phyloP scores from a whole-genome alignment of 2,797 vertebrate species.

The Euphonia xanthogaster region DNA sequence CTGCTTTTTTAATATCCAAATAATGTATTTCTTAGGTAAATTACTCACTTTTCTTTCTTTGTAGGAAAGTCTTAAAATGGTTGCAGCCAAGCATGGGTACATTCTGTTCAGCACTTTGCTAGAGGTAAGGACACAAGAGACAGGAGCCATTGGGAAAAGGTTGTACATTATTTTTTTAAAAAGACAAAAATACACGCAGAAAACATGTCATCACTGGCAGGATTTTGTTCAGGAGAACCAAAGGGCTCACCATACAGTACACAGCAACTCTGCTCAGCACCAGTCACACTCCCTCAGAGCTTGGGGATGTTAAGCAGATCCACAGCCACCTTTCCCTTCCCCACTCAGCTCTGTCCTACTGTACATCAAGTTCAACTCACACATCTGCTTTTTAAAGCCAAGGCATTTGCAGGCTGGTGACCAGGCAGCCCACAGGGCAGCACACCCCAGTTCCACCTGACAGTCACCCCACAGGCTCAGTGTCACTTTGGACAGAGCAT shows the following conservation, averaged over 20 bases:
- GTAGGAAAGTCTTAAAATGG: conserved; percentile 81
- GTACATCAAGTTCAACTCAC: neutral
- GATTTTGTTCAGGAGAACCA: neutral
- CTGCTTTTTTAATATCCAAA: neutral
- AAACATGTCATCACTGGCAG: no score
- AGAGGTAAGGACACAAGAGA: conserved; percentile 75
- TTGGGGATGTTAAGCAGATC: neutral
- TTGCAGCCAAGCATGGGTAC: conserved; percentile 82
- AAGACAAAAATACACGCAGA: neutral
- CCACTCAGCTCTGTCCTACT: neutral
- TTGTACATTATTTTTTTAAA: neutral
- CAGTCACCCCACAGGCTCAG: neutral
- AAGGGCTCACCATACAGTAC: neutral
- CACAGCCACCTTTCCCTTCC: neutral
- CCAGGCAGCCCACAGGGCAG: neutral
- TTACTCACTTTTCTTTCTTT: neutral
- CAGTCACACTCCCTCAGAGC: neutral
- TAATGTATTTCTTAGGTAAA: neutral
- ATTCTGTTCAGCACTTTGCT: conserved; percentile 84
- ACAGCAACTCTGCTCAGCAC: neutral
- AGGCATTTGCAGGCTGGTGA: neutral
- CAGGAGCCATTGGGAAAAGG: neutral
- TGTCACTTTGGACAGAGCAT: neutral
- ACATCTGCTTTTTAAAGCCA: neutral
- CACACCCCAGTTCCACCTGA: neutral